Base-by-base conservation (phyloP, 37 sponge, comb jelly and placozoan genomes). In the Halisarca cf. caerulea region DNA sequence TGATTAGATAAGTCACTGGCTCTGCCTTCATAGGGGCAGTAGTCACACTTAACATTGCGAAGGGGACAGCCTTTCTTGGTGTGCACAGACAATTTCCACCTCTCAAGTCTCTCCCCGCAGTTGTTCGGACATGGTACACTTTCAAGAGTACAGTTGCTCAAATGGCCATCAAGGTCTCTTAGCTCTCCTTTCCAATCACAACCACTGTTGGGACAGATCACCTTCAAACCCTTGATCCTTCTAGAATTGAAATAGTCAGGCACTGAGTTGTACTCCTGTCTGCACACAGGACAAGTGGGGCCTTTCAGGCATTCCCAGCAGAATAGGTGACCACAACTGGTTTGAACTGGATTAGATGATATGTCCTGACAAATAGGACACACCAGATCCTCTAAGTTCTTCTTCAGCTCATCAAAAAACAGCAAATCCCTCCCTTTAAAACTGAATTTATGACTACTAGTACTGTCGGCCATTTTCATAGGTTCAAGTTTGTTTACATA, bases 261-360 rank as follows among this genome's bases (percentile, higher is more conserved):
- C 77, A 74, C 25, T 40, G 77, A 40, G 18, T 42, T 40, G 45
- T 43, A 39, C 36, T 74, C 8, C 41, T 74, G 77, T 8, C 77
- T 1, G 6, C 77, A 74, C 8, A 74, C 43, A 11, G 77, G 77
- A 40, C 77, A 74, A 5, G 15, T n/a, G 44, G 45, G 1, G 41
- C 42, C 36, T 15, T 43, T 74, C 38, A 40, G 44, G 25, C 77
- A 74, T 37, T 74, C 45, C 36, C 25, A 8, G 41, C 77, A 74
- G 77, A 74, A 41, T n/a, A 74, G 25, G 45, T 74, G 77, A 23
- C 77, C 77, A 74, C 77, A 74, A 43, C 77, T 74, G 23, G 77
- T 41, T 43, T 36, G 45, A 40, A 74, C 40, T 44, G 77, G 77
- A 25, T 74, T 44, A 42, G 24, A 36, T 42, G 36, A 42, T 24